These are phyloP conservation scores for Reinhardtius hippoglossoides DNA, from an alignment of 2,113 vertebrate genomes.

Conservation along the genomic window DNA sequence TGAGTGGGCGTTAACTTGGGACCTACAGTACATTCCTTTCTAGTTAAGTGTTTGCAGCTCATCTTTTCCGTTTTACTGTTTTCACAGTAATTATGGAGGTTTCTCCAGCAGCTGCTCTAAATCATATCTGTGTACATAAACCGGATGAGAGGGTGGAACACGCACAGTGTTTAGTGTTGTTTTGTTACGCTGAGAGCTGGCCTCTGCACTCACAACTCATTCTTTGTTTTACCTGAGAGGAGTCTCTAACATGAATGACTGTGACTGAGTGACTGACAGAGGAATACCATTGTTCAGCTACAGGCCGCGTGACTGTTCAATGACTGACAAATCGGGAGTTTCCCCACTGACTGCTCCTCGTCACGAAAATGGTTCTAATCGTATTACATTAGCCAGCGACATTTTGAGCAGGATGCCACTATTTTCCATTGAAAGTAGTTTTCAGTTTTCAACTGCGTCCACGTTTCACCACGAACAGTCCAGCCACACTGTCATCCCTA, in stretches of 20 bases:
- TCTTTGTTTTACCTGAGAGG: constrained; percentile 1
- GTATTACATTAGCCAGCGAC: too few relatives aligned
- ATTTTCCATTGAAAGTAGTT: too few relatives aligned
- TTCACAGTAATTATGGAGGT: constrained; percentile 57
- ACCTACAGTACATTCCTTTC: constrained; percentile 38
- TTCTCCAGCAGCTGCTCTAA: constrained; percentile 51
- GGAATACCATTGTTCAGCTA: too few relatives aligned
- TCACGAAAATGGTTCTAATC: too few relatives aligned
- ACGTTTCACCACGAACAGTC: too few relatives aligned
- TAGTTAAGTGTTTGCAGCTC: constrained; percentile 53
- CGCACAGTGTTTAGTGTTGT: constrained; percentile 14
- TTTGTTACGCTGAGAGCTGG: neutral
- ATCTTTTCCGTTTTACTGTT: constrained; percentile 49
- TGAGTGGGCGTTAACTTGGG: constrained; percentile 59
- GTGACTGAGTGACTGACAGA: neutral
- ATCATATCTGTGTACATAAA: constrained; percentile 50
- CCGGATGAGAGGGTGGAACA: constrained; percentile 49
- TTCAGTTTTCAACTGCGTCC: too few relatives aligned
- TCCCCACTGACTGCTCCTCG: too few relatives aligned
- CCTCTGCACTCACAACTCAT: neutral
- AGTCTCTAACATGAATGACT: neutral
- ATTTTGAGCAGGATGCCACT: too few relatives aligned
- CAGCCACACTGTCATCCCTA: too few relatives aligned
- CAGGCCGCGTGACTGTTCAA: too few relatives aligned
- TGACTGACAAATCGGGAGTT: too few relatives aligned